These are phyloP conservation scores for Tamias sibiricus DNA, from an alignment of 2,113 vertebrate species.

Conservation along the genomic window DNA sequence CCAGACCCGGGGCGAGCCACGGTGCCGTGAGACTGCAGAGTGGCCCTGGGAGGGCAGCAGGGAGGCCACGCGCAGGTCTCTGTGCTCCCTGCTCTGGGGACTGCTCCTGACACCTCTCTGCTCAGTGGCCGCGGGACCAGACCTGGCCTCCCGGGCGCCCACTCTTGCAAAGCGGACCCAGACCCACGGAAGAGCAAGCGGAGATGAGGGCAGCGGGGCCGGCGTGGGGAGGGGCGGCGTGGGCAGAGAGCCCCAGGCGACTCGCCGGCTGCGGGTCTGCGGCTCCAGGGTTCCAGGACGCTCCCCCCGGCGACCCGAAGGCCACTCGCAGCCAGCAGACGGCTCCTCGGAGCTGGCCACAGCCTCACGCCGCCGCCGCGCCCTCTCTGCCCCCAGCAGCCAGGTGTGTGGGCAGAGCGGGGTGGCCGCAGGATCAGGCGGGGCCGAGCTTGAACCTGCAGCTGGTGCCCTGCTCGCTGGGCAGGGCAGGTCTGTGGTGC, in stretches of 20 bases:
- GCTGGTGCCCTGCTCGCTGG: neutral
- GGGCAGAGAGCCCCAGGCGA: rapidly evolving
- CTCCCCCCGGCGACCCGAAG: rapidly evolving
- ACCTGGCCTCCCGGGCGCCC: neutral
- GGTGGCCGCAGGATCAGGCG: neutral
- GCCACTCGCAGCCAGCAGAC: rapidly evolving
- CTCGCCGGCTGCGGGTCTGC: rapidly evolving
- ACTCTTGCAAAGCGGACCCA: neutral
- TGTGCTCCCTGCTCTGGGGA: rapidly evolving
- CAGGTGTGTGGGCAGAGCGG: rapidly evolving
- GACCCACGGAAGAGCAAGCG: rapidly evolving
- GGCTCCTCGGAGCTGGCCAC: neutral
- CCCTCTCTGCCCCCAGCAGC: neutral
- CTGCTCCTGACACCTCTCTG: neutral
- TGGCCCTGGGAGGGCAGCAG: no score
- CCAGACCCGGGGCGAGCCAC: rapidly evolving
- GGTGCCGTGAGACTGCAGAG: rapidly evolving
- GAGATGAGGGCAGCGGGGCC: rapidly evolving
- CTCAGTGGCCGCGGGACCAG: rapidly evolving
- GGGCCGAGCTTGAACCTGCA: rapidly evolving
- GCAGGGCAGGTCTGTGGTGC: neutral
- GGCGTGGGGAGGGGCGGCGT: rapidly evolving
- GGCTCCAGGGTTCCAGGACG: rapidly evolving
- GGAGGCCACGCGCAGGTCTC: rapidly evolving
- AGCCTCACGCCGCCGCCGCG: rapidly evolving